Evolutionary conservation across 2,797 vertebrate species (phyloP).

Genomic region (Phalanger gymnotis): DNA sequence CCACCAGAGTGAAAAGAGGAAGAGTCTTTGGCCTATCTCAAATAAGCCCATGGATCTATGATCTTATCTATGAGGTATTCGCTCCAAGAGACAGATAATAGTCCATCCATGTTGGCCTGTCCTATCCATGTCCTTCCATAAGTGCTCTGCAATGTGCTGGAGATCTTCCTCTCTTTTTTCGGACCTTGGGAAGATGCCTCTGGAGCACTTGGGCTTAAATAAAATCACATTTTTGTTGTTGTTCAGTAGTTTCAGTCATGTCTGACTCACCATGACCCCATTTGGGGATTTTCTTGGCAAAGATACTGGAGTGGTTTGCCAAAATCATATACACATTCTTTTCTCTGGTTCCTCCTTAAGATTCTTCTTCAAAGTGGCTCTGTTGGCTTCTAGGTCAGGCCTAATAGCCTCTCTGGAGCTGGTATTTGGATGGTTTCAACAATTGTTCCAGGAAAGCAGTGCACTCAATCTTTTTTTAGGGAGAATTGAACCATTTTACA

Average conservation of each 20-base stretch:
- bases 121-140: neutral
- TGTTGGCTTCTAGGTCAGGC: neutral
- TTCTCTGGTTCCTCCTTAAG: neutral
- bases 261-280: neutral
- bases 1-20: neutral
- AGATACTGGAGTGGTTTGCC: neutral
- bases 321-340: neutral
- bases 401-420: neutral
- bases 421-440: neutral
- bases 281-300: neutral
- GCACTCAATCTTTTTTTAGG: neutral
- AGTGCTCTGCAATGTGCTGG: neutral
- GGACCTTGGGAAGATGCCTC: neutral
- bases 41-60: neutral
- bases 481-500: neutral
- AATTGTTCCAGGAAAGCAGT: neutral
- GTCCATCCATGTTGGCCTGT: neutral
- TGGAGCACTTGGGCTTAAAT: neutral
- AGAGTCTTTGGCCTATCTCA: neutral
- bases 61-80: neutral
- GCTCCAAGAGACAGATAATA: neutral
- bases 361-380: neutral
- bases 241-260: neutral
- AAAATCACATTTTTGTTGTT: neutral
- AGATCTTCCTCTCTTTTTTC: neutral